Evolutionary conservation across 1,140 invertebrate genomes (phyloP).

Genomic region (Leptopilina boulardi): DNA sequence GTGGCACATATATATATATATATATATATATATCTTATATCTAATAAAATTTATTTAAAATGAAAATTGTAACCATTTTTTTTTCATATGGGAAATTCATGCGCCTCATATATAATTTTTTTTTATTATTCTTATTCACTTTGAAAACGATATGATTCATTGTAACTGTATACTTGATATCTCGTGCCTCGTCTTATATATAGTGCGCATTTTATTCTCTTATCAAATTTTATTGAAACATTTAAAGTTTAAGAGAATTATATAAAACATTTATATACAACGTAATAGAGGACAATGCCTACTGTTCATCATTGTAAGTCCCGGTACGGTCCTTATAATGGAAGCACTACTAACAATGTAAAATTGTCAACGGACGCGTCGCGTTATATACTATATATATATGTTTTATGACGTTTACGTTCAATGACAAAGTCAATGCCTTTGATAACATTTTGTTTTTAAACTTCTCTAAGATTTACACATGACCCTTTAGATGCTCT

Average conservation of each 20-base stretch:
- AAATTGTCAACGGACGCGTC: not conserved
- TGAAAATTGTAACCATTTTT: no score
- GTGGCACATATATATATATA: no score
- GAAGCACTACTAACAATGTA: not conserved
- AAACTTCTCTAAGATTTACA: not conserved
- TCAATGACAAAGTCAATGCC: constrained; percentile 25
- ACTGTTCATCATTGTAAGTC: not conserved
- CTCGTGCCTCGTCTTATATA: no score
- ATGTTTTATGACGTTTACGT: not conserved
- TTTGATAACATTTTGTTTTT: constrained; percentile 1
- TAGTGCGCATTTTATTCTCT: not conserved
- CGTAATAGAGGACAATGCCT: not conserved
- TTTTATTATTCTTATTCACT: no score
- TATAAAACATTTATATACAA: not conserved
- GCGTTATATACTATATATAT: no score
- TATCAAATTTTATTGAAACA: not conserved
- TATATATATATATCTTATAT: no score
- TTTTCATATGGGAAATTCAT: no score
- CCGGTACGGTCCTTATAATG: not conserved
- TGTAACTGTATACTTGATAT: no score
- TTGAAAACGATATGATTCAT: no score
- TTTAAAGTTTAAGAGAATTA: constrained; percentile 1
- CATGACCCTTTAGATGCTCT: not conserved
- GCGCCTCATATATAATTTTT: no score
- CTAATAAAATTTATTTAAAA: no score